phyloP scores from a whole-genome alignment of 2,888 invertebrate genomes.

The Drosophila limbata region DNA sequence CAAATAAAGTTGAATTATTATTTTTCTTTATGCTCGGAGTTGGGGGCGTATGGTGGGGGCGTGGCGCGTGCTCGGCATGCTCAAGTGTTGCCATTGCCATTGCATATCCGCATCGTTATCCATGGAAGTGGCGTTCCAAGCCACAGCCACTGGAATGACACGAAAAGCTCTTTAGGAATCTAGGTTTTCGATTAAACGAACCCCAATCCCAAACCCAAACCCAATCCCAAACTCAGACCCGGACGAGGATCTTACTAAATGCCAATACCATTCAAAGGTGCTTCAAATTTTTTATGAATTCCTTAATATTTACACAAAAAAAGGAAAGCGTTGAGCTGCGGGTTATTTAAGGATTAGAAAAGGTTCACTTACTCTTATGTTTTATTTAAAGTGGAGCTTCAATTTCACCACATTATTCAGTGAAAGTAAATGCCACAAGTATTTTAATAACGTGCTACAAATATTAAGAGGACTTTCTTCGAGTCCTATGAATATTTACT shows the following conservation, averaged over 20 bases:
- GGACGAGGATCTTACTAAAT: constrained; percentile 31
- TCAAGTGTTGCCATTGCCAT: constrained; percentile 67
- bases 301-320: constrained; percentile 26
- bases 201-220: constrained; percentile 3
- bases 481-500: not conserved
- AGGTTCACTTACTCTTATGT: constrained; percentile 15
- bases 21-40: constrained; percentile 70
- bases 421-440: not conserved
- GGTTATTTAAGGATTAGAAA: constrained; percentile 14
- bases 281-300: constrained; percentile 38
- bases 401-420: constrained; percentile 1
- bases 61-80: constrained; percentile 72
- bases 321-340: not conserved
- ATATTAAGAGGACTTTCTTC: not conserved
- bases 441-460: not conserved
- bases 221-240: not conserved
- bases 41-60: constrained; percentile 43
- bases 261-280: constrained; percentile 55
- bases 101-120: constrained; percentile 73
- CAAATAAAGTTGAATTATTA: constrained; percentile 79
- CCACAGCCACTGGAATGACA: constrained; percentile 48
- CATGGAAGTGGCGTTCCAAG: constrained; percentile 36
- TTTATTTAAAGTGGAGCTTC: constrained; percentile 13
- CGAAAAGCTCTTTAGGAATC: constrained; percentile 65
- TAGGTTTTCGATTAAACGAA: constrained; percentile 52